Percentiles rank a stretch among this genome's conserved stretches.
phyloP scores from a whole-genome alignment of 2,113 vertebrate species.

The Hypomesus transpacificus region DNA sequence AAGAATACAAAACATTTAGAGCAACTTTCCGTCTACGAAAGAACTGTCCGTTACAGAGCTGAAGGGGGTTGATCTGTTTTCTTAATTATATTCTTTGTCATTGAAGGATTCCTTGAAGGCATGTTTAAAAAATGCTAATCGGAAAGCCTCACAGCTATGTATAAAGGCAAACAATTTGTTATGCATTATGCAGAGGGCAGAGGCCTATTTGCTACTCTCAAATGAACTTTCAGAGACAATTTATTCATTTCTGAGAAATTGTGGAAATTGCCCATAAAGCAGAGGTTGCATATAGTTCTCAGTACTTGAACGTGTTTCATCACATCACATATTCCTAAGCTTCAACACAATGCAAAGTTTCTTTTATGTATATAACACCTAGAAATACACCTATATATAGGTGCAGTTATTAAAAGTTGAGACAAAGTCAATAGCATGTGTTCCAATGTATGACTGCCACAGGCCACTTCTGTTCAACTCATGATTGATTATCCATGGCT shows the following conservation, averaged over 20 bases:
- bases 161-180: slow-evolving; percentile 55
- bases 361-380: too few species aligned
- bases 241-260: slow-evolving; percentile 45
- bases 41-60: slow-evolving; percentile 25
- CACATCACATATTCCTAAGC: slow-evolving; percentile 2
- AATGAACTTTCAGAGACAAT: slow-evolving; percentile 34
- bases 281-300: neutral
- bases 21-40: slow-evolving; percentile 13
- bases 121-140: slow-evolving; percentile 55
- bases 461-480: neutral
- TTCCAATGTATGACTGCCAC: neutral
- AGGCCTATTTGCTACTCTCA: slow-evolving; percentile 44
- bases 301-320: neutral
- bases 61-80: slow-evolving; percentile 41
- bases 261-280: slow-evolving; percentile 40
- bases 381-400: too few species aligned
- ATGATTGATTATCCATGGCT: slow-evolving; percentile 25
- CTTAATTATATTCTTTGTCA: slow-evolving; percentile 47
- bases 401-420: too few species aligned
- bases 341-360: slow-evolving; percentile 18
- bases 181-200: slow-evolving; percentile 63
- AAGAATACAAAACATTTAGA: too few species aligned
- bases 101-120: slow-evolving; percentile 45
- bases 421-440: too few species aligned
- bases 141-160: slow-evolving; percentile 54